Conservation (phyloP, 2,797 vertebrate species). For the Rhinoraja longicauda region DNA sequence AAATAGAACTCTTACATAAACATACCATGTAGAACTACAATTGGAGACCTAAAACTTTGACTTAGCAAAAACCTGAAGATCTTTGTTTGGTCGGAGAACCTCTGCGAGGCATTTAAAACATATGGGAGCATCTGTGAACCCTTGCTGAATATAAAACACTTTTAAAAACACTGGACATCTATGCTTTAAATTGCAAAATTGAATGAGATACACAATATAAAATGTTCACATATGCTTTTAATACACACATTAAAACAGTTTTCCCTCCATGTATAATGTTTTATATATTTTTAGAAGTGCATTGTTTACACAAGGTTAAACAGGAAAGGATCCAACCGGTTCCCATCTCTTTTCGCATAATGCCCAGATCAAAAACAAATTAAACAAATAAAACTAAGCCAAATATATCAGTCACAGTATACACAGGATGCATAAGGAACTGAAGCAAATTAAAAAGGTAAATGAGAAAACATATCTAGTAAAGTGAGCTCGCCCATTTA, state of each 20-base stretch:
- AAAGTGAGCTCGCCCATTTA: background rate
- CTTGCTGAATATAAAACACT: background rate
- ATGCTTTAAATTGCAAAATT: background rate
- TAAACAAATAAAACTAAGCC: constrained; percentile 12
- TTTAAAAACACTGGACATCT: background rate
- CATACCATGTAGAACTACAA: background rate
- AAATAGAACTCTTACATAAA: background rate
- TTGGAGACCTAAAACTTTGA: background rate
- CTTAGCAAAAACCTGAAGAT: background rate
- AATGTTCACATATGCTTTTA: background rate
- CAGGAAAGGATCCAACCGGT: background rate
- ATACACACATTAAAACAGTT: background rate
- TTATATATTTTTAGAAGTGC: background rate
- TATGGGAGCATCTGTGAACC: background rate
- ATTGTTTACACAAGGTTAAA: background rate
- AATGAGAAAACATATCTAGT: background rate
- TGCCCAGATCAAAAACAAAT: background rate
- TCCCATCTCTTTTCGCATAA: background rate
- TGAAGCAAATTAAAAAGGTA: background rate
- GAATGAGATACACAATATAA: background rate
- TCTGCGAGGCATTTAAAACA: background rate
- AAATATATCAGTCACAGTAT: background rate
- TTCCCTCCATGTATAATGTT: background rate
- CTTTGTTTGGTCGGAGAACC: background rate
- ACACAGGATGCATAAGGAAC: background rate